Evolutionary conservation across 2,113 vertebrate species (phyloP).

Genomic region (Colinus virginianus): DNA sequence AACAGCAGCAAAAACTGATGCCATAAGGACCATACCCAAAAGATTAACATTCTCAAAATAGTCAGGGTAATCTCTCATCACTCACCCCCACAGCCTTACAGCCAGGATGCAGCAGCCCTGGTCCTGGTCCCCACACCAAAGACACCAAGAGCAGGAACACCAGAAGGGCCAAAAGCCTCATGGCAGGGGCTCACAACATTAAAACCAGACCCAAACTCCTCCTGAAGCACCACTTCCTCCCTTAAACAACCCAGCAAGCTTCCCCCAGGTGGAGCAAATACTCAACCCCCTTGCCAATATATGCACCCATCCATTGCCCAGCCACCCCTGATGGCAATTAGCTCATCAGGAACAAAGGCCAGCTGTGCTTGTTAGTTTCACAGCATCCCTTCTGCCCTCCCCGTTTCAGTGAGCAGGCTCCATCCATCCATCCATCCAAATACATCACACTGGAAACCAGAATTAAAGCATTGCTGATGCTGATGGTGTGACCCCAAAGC

Average conservation of each 20-base stretch:
- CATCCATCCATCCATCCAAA: neutral
- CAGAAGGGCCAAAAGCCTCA: neutral
- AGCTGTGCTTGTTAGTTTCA: neutral
- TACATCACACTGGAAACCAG: neutral
- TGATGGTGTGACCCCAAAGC: neutral
- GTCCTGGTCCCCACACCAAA: neutral
- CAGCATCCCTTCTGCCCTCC: neutral
- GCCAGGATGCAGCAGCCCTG: neutral
- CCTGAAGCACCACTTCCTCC: neutral
- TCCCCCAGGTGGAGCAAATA: accelerated
- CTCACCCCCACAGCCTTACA: neutral
- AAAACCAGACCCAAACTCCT: accelerated
- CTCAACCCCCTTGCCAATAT: neutral
- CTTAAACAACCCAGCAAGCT: neutral
- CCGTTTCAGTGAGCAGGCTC: neutral
- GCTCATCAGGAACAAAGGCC: neutral
- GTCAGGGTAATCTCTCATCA: neutral
- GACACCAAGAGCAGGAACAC: neutral
- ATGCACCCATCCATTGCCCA: neutral
- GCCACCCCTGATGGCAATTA: conserved; percentile 18
- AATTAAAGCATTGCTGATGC: neutral
- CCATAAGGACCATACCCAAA: neutral
- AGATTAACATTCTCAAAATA: neutral
- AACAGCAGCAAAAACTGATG: neutral
- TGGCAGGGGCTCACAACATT: neutral